A percentile compares a stretch with the other conserved stretches of the same genome.
phyloP scores from a whole-genome alignment of 2,888 invertebrate species.

The Ryuthela nishihirai region DNA sequence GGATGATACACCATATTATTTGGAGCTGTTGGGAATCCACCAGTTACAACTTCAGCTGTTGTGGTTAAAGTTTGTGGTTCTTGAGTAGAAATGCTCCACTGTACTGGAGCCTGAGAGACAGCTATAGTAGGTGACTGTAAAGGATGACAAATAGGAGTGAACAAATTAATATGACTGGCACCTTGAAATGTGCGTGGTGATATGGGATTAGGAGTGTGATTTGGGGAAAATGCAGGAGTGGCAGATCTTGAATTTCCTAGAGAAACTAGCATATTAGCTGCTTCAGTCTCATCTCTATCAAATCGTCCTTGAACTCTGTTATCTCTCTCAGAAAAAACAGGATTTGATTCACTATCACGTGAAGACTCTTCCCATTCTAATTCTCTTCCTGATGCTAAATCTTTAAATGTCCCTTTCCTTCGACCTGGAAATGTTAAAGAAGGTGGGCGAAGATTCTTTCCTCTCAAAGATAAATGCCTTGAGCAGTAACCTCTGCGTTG shows the following conservation, averaged over 20 bases:
- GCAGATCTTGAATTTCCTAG: constrained; percentile 89
- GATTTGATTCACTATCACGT: constrained; percentile 73
- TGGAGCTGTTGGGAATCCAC: constrained; percentile 3
- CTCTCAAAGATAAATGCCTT: constrained; percentile 87
- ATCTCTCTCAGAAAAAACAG: constrained; percentile 37
- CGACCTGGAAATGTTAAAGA: constrained; percentile 44
- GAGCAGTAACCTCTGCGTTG: constrained; percentile 96
- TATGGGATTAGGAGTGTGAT: constrained; percentile 43
- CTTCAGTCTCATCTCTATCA: constrained; percentile 79
- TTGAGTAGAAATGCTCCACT: constrained; percentile 23
- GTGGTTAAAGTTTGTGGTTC: constrained; percentile 14
- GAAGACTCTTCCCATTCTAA: constrained; percentile 83
- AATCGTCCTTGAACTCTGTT: constrained; percentile 63
- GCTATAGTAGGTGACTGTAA: constrained; percentile 47
- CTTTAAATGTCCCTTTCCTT: constrained; percentile 48
- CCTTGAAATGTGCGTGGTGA: constrained; percentile 45
- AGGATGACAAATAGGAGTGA: constrained; percentile 81
- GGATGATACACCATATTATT: constrained; percentile 23
- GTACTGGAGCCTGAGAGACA: constrained; percentile 50
- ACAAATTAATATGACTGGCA: constrained; percentile 69
- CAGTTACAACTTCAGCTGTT: constrained; percentile 10
- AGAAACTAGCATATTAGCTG: constrained; percentile 93
- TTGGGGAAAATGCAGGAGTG: constrained; percentile 71
- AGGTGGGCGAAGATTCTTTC: constrained; percentile 56
- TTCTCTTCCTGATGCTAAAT: constrained; percentile 49